Evolutionary conservation across 2,797 vertebrate genomes (phyloP), one percentile per base, ranked within the genome.

Genomic region (Scolopax bukidnonensis): DNA sequence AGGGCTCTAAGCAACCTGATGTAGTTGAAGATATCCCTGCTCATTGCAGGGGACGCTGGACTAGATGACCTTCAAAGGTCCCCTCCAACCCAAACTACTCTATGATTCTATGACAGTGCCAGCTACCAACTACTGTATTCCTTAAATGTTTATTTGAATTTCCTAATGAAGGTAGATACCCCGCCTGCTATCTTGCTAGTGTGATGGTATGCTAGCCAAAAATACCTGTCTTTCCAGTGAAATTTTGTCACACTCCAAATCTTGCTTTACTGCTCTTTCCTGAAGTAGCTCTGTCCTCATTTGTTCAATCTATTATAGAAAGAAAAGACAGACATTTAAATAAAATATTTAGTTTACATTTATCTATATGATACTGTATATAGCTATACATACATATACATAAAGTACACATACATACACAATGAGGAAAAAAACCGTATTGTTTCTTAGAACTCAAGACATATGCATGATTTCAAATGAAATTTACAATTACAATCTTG

Each of bases 191-290:
- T 6, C 43, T 43, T 36, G 9, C 50, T 40, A 43, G 19, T 8
- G 25, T 50, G 38, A 70, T 60, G 11, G 47, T 30, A 80, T 50
- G 25, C 17, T 60, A 91, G 61, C 30, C 30, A 47, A 5, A 56
- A 91, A 97, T 98, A 99, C 99, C 99, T 99, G 99, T 98, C 99
- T 99, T 98, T 99, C 99, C 98, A 99, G 97, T 11, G 99, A 98
- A 95, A 99, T 98, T 98, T 99, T 99, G 98, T 99, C 99, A 98
- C 99, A 99, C 96, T 99, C 99, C 98, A 99, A 97, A 96, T 99
- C 99, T 97, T 99, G 99, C 97, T 98, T 98, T 94, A 97, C 93
- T 89, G 99, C 98, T 98, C 99, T 98, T 98, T 99, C 99, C 98
- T 99, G 99, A 96, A 99, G 98, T 38, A 99, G 98, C 96, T 99